phyloP scores from a whole-genome alignment of 2,797 vertebrate genomes.

The Luscinia megarhynchos region DNA sequence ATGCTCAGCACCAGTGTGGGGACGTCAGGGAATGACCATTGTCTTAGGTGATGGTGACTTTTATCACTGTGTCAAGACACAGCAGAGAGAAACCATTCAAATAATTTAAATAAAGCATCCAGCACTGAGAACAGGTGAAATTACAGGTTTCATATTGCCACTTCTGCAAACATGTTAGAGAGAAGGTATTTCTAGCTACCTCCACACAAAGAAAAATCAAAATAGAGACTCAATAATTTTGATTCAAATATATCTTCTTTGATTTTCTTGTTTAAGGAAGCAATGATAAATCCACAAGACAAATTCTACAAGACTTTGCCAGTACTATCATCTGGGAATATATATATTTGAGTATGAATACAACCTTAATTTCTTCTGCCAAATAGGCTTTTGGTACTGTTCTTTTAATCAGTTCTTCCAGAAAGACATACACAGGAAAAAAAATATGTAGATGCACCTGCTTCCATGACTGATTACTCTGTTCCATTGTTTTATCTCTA shows the following conservation, averaged over 20 bases:
- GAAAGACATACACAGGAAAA: not conserved
- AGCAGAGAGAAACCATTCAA: not conserved
- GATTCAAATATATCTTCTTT: not conserved
- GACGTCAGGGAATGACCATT: not conserved
- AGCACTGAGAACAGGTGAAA: not conserved
- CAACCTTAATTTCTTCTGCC: not conserved
- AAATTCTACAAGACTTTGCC: not conserved
- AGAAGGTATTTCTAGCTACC: not conserved
- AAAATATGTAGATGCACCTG: not conserved
- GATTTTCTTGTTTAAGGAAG: not conserved
- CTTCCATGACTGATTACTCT: not conserved
- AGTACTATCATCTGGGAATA: not conserved
- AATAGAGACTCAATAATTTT: not conserved
- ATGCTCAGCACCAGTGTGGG: rapidly evolving
- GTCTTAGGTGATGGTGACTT: not conserved
- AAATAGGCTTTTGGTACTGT: not conserved
- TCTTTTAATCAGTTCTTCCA: not conserved
- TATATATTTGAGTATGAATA: not conserved
- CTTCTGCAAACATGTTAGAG: not conserved
- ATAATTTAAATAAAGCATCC: not conserved
- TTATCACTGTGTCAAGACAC: not conserved
- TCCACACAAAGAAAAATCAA: not conserved
- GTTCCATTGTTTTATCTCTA: conserved; percentile 15
- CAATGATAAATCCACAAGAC: not conserved
- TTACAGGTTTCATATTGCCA: not conserved